Evolutionary conservation across 1,140 invertebrate species (phyloP), one percentile per base, ranked within the genome.

Genomic region (Drosophila sturtevanti): DNA sequence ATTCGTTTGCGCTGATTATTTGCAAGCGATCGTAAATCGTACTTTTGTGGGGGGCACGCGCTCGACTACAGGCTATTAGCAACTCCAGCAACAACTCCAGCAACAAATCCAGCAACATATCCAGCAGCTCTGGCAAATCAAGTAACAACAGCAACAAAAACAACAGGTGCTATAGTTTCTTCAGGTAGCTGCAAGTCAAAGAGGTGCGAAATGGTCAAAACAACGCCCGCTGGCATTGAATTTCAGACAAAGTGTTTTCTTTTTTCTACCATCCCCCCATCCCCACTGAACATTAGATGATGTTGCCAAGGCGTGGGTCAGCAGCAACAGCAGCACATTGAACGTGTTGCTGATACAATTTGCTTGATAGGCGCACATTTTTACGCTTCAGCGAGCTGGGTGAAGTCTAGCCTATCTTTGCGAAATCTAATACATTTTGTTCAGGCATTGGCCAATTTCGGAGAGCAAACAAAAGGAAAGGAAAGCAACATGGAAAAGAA

Each of bases 301-400:
- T 87, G 84, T 79, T 89, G 77, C 69, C 64, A 52, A 66, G 65
- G 74, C 76, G 72, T 80, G 76, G 82, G 82, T 86, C 82, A 85
- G 63, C 64, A 65, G 58, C 55, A 60, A 51, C 67, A 63, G 58
- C 31, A 48, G 31, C 54, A 61, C 16, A 62, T 61, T 63, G 55
- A 87, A 89, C 84, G 79, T 87, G 84, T 87, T 87, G 84, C 84
- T 89, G 84, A 87, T 87, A 84, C 84, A 89, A 89, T 87, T 87
- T 84, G 79, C 76, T 89, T 89, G 84, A 87, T 87, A 87, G 85
- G 72, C 72, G 84, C 84, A 89, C 85, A 87, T 89, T 87, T 75
- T 89, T 71, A 80, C 84, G 84, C 84, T 89, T 89, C 84, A 87
- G 66, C 77, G 68, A 87, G 77, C 79, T 65, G 63, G 37, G 66